Base-by-base conservation (phyloP, 2,888 invertebrate species). In the Orthosia incerta region DNA sequence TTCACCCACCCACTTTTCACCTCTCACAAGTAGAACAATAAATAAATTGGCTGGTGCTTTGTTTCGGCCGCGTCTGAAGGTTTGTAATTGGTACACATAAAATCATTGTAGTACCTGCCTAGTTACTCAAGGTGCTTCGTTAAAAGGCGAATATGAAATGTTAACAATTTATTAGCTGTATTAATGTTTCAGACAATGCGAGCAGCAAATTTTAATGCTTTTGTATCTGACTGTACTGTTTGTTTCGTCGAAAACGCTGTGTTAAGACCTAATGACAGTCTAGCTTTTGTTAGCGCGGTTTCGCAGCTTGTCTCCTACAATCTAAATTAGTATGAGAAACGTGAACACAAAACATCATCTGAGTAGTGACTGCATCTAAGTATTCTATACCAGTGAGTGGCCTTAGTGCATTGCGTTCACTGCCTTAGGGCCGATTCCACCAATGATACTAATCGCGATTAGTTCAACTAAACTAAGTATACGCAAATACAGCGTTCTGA, bases 31-130 rank as follows among this genome's bases (percentile, higher is more conserved):
- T 79, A 88, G 80, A 73, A 85, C 85, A 87, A 91, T 89, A 91
- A 90, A 90, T 88, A 89, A 90, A 90, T 88, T 87, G 87, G 84
- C 82, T 82, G 80, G 82, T 86, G 83, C 73, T 85, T 86, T 87
- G 86, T 88, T 89, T 84, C 76, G 73, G 67, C 68, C 79, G 75
- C 73, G 72, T 77, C 75, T 66, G 64, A 75, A 83, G 72, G 70
- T 72, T 62, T 39, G 71, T 76, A 77, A 79, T 84, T 86, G 74
- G 70, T 82, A 82, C 71, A 75, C 76, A 73, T 82, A 74, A 86
- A 82, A 73, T 86, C 70, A 60, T 76, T 70, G 74, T 60, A 57
- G 74, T 60, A 57, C 50, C 66, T 71, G 23, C 39, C 39, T 39
- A 39, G 39, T 39, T 39, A 39, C 39, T 39, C 39, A 66, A 81